These are phyloP conservation scores for Anneissia japonica DNA, from an alignment of 35 echinoderm and acorn worm genomes.

Conservation along the genomic window DNA sequence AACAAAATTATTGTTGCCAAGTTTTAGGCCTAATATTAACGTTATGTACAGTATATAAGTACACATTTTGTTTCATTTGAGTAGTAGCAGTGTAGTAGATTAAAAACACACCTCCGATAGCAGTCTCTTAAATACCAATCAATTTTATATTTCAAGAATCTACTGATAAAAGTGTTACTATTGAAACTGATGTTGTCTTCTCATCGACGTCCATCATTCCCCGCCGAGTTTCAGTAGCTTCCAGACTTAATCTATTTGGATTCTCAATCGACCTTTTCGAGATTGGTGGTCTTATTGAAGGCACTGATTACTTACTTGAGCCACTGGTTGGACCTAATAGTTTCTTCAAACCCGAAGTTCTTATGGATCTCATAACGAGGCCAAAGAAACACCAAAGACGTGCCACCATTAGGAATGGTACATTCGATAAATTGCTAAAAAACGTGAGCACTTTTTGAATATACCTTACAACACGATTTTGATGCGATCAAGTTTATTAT, in stretches of 20 bases:
- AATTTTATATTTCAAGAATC: too few species aligned
- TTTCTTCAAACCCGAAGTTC: background rate
- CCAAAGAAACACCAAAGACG: constrained; percentile 11
- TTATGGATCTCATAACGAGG: constrained; percentile 11
- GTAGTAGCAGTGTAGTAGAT: too few species aligned
- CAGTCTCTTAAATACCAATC: too few species aligned
- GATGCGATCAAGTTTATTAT: too few species aligned
- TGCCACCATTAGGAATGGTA: constrained; percentile 33
- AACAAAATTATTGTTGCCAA: too few species aligned
- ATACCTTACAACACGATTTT: too few species aligned
- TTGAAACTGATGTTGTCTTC: constrained; percentile 81
- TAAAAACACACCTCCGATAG: too few species aligned
- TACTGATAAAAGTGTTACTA: constrained; percentile 41
- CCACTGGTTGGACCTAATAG: background rate
- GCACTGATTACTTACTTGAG: constrained; percentile 53
- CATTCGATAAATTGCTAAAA: constrained; percentile 22
- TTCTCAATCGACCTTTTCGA: constrained; percentile 81
- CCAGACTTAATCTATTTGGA: constrained; percentile 59
- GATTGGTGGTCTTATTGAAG: constrained; percentile 78
- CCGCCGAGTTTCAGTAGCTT: constrained; percentile 37
- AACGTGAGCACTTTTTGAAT: constrained; percentile 28
- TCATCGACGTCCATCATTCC: constrained; percentile 77
- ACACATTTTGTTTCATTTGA: too few species aligned
- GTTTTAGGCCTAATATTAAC: too few species aligned
- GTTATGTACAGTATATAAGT: too few species aligned